Conservation (phyloP, 2,797 vertebrate species). For the Leontocebus nigricollis region DNA sequence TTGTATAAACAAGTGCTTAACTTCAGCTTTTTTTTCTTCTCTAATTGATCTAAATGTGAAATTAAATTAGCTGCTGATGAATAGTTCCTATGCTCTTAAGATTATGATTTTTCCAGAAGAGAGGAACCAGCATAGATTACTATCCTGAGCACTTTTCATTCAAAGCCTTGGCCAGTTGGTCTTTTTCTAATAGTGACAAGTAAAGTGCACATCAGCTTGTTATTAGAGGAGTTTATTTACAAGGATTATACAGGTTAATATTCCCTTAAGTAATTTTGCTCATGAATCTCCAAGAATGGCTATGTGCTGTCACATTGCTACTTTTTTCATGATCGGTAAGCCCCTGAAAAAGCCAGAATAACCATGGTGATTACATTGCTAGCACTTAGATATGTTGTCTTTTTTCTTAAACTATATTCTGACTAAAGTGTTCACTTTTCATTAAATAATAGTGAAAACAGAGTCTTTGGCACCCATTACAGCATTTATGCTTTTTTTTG, state of each 20-base stretch:
- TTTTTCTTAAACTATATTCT: not conserved
- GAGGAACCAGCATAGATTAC: slow-evolving; percentile 37
- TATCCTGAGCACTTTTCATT: slow-evolving; percentile 17
- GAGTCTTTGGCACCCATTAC: not conserved
- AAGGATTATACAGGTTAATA: not conserved
- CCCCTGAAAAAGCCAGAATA: not conserved
- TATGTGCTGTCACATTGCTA: not conserved
- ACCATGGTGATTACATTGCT: not conserved
- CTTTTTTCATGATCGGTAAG: not conserved
- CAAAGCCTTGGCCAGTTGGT: slow-evolving; percentile 37
- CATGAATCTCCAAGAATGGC: not conserved
- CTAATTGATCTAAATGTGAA: slow-evolving; percentile 73
- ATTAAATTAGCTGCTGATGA: slow-evolving; percentile 76
- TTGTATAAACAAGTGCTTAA: slow-evolving; percentile 59
- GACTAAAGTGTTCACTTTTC: not conserved
- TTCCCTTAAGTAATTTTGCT: slow-evolving; percentile 33
- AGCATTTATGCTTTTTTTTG: not conserved
- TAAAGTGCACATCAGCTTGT: not conserved
- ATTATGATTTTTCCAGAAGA: slow-evolving; percentile 64
- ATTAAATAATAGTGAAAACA: not conserved
- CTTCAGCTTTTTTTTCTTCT: not conserved
- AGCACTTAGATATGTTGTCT: not conserved
- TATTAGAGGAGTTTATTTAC: slow-evolving; percentile 41
- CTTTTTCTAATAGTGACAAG: slow-evolving; percentile 50
- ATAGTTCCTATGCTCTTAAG: slow-evolving; percentile 67